Evolutionary conservation across 2,797 vertebrate genomes (phyloP), one percentile per base, ranked within the genome.

Genomic region (Cercopithecus petaurista): DNA sequence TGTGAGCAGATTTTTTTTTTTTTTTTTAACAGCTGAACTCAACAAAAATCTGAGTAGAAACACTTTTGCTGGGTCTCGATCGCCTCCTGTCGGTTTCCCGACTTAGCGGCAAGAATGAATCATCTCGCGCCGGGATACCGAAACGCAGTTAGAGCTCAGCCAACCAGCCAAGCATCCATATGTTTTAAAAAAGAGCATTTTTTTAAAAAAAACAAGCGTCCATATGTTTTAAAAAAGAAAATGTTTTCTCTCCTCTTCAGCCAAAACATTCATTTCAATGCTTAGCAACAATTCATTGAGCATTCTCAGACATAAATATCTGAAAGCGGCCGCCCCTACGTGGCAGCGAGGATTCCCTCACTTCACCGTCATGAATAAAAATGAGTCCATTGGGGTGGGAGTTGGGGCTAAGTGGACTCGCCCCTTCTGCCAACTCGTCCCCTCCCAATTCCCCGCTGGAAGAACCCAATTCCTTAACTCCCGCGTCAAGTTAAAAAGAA

Each of bases 31-130:
- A 41, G 14, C 33, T 77, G 48, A 75, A 90, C 59, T 36, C 52
- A 46, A 59, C 21, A 59, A 90, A 88, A 75, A 64, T 11, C 22
- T 9, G 41, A 85, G 19, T 1, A 0, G 43, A 79, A 72, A 33
- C 5, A 39, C 73, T n/a, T 76, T 97, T 95, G 4, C 81, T 55
- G 48, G 76, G 96, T 96, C 98, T 98, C 86, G 96, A 96, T 97
- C 98, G 98, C 98, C 99, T 98, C 98, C 99, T 98, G 88, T 97
- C 75, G 98, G 88, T 64, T 48, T 43, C 92, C 59, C 50, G 64
- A n/a, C 94, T 96, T 46, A 92, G 83, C 46, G 73, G 67, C 75
- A 79, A 46, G 91, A 96, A 77, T 59, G 77, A 97, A 95, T 96
- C 84, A 22, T 36, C 48, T 28, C 21, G 76, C 57, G 64, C 73